Base-by-base conservation (phyloP, 1,140 invertebrate species). In the Drosophila nannoptera region DNA sequence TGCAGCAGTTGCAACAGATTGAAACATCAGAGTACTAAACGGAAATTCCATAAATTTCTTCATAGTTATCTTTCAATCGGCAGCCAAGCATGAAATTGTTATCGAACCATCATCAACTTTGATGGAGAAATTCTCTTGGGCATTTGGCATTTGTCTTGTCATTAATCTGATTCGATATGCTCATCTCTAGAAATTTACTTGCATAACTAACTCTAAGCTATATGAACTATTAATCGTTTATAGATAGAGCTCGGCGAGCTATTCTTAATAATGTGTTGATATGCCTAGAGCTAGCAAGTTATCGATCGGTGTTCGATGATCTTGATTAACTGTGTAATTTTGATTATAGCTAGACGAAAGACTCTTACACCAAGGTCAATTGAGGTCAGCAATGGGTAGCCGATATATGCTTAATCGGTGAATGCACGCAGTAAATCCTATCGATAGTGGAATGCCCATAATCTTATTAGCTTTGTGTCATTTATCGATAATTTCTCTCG, bases 21-120 rank as follows among this genome's bases (percentile, higher is more conserved):
- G 46, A 54, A 22, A 31, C 55, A 35, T 46, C 60, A 59, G 8
- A 70, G 52, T 54, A 50, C 49, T 83, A 66, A 86, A 84, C 86
- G 81, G 77, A 81, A 73, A 84, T 86, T 86, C 81, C 80, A 84
- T 80, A 84, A 84, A 86, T 81, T 69, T 49, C 42, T n/a, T 31
- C 50, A 81, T 70, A 63, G n/a, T 9, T 48, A 63, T 71, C 48
- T 46, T 68, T 62, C 56, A 65, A 69, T 46, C 65, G 36, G 45
- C 29, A 29, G 45, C 22, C 7, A 5, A 45, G 8, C 4, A 5
- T 55, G 31, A 40, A 14, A 11, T 33, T 38, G 9, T 43, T 29
- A 52, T 52, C n/a, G 14, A 38, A n/a, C 35, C n/a, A 55, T n/a
- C n/a, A n/a, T n/a, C n/a, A n/a, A n/a, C n/a, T n/a, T n/a, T n/a